A percentile compares a stretch with the other conserved stretches of the same genome.
These are phyloP conservation scores for Larimichthys crocea DNA, from an alignment of 2,113 vertebrate species.

Conservation along the genomic window DNA sequence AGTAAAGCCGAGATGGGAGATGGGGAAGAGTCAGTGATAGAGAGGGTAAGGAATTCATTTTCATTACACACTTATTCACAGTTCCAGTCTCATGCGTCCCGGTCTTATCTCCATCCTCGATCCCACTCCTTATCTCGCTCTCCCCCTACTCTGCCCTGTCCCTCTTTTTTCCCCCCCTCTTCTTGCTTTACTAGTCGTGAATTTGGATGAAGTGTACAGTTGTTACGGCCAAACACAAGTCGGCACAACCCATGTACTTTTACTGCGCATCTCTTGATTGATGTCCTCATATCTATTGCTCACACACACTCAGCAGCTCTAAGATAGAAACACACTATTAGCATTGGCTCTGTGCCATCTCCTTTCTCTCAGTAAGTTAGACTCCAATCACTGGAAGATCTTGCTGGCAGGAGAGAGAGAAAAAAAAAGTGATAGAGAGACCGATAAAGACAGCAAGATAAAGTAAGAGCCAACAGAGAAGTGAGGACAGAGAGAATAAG, in stretches of 20 bases:
- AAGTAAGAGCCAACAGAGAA: constrained; percentile 28
- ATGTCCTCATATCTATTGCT: constrained; percentile 64
- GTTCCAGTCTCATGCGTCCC: constrained; percentile 22
- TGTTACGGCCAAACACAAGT: constrained; percentile 49
- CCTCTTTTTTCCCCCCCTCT: neutral
- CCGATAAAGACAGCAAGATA: constrained; percentile 53
- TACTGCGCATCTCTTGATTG: constrained; percentile 43
- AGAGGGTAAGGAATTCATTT: constrained; percentile 27
- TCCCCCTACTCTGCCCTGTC: constrained; percentile 27
- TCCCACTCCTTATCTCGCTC: constrained; percentile 46
- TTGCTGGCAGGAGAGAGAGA: constrained; percentile 57
- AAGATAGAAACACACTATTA: constrained; percentile 58
- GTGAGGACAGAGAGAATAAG: constrained; percentile 7
- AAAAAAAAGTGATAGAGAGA: constrained; percentile 47
- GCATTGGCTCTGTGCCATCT: constrained; percentile 60
- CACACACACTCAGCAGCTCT: constrained; percentile 54
- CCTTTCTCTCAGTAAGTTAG: constrained; percentile 55
- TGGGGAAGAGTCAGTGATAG: neutral
- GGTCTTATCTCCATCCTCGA: constrained; percentile 47
- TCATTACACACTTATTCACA: constrained; percentile 37
- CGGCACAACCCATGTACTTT: constrained; percentile 39
- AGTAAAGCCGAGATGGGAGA: neutral
- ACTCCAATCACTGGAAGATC: constrained; percentile 64
- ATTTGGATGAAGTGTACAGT: constrained; percentile 54
- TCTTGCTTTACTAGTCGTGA: constrained; percentile 2